phyloP scores from a whole-genome alignment of 30 jellyfish, hydroid and myxozoan species.

The Morbakka virulenta region DNA sequence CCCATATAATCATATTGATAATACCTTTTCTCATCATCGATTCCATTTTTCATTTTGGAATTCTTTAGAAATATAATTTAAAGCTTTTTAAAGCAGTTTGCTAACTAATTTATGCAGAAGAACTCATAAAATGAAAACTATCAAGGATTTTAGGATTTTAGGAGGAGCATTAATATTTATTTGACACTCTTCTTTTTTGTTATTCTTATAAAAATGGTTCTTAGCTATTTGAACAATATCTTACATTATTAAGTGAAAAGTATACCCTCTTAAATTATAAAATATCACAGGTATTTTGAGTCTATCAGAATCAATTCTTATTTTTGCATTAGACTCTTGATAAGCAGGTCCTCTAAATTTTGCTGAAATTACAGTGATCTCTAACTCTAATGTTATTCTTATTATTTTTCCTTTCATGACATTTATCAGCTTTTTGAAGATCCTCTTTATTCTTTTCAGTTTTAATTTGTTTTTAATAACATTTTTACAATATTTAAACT shows the following conservation, averaged over 20 bases:
- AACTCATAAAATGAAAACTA: conserved; percentile 29
- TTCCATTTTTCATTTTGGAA: not conserved
- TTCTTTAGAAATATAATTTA: not conserved
- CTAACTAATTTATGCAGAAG: conserved; percentile 26
- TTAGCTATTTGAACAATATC: conserved; percentile 38
- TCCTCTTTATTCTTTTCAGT: not conserved
- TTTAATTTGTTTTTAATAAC: not conserved
- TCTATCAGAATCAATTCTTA: too few species aligned
- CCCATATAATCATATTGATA: conserved; percentile 63
- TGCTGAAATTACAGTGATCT: conserved; percentile 53
- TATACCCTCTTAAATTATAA: conserved; percentile 49
- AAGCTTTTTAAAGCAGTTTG: conserved; percentile 18
- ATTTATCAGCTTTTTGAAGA: not conserved
- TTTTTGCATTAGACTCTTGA: conserved; percentile 35
- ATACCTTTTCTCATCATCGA: conserved; percentile 59
- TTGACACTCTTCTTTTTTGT: conserved; percentile 28
- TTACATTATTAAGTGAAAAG: conserved; percentile 39
- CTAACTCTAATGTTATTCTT: conserved; percentile 26
- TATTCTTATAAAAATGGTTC: conserved; percentile 21
- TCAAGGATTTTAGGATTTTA: conserved; percentile 20
- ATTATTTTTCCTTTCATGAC: conserved; percentile 7
- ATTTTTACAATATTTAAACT: conserved; percentile 12
- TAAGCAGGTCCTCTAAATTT: conserved; percentile 58
- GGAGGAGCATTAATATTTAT: conserved; percentile 22
- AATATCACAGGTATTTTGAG: too few species aligned